Base-by-base conservation (phyloP, 2,113 vertebrate species). In the Mixornis gularis region DNA sequence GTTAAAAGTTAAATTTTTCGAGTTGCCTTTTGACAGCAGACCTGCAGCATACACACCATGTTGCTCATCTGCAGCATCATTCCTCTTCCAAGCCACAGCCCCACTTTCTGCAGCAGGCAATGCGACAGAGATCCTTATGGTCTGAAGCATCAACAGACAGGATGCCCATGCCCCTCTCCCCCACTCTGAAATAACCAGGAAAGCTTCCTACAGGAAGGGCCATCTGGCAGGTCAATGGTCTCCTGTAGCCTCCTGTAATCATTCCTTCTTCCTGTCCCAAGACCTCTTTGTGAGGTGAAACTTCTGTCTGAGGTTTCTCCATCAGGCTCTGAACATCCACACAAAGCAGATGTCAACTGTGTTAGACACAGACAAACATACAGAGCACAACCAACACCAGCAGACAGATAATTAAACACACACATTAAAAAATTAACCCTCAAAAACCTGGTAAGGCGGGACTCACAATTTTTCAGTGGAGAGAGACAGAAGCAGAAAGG, bases 401-500 rank as follows among this genome's bases (percentile, higher is more conserved):
- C 43, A 90, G 51, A 70, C 12, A 6, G 21, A 46, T 10, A 20
- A n/a, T 46, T 76, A 36, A 78, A 60, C 12, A 34, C 12, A 29
- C 5, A 5, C 12, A 17, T 71, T 56, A 49, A 86, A 92, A 90
- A 88, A 90, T 72, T 84, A 81, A 72, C 34, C 29, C 73, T 34
- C 32, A 46, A 44, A 65, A 60, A 25, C 12, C 49, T 52, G 22
- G 26, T 0, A 7, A 78, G 83, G 29, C 27, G 72, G 49, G 38
- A 53, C 65, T 84, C 90, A 73, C 44, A 53, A 0, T 30, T 81
- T 92, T 73, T 62, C 72, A 34, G 34, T 1, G 7, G 30, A 34
- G 27, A 91, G 80, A 82, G 63, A 63, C 52, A 92, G 64, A 85
- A 89, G 58, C 29, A 62, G 91, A 92, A 77, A 90, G 73, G 65